These are phyloP conservation scores for Sinosuthora webbiana DNA, from an alignment of 2,113 vertebrate genomes.

Conservation along the genomic window DNA sequence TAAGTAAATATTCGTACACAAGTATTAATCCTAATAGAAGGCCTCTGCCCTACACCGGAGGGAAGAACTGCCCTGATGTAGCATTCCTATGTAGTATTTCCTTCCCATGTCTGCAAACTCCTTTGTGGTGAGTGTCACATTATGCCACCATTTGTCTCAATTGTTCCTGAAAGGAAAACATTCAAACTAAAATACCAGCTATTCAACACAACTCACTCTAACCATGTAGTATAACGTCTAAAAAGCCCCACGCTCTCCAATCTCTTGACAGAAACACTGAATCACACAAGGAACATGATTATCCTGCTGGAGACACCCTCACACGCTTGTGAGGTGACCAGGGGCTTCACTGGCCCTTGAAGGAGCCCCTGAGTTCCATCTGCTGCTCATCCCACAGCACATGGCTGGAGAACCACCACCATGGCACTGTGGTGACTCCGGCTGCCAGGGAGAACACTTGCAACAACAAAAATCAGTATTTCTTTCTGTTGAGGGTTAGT, in stretches of 20 bases:
- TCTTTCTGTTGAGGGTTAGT: not conserved
- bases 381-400: fast-evolving
- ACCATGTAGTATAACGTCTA: too few species aligned
- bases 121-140: not conserved
- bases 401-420: fast-evolving
- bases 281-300: fast-evolving
- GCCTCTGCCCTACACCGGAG: not conserved
- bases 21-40: not conserved
- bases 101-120: not conserved
- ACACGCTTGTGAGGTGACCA: fast-evolving
- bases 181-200: not conserved
- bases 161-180: not conserved
- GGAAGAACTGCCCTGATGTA: not conserved
- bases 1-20: not conserved
- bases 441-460: not conserved
- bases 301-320: not conserved
- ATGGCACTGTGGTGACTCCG: fast-evolving
- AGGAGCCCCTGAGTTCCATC: fast-evolving
- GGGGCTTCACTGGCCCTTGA: not conserved
- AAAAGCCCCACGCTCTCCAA: fast-evolving
- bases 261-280: not conserved
- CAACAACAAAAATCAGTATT: not conserved
- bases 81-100: not conserved
- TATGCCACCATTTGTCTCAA: not conserved
- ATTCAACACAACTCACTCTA: not conserved